Conservation (phyloP, 2,888 invertebrate genomes). For the Drosophila villosipedis region DNA sequence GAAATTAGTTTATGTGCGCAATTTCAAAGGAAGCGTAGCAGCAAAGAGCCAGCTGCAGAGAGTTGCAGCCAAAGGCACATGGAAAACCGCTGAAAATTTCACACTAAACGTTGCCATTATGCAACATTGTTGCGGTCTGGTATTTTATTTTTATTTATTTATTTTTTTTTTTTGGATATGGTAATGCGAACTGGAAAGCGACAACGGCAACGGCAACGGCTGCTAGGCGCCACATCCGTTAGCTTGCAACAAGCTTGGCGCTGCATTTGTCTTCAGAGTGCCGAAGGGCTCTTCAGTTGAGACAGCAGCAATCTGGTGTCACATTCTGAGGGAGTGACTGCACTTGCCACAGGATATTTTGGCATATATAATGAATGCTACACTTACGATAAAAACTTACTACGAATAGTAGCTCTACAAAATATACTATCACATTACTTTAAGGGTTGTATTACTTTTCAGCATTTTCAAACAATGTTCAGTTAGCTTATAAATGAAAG, state of each 20-base stretch:
- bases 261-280: constrained; percentile 22
- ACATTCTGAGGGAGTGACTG: constrained; percentile 3
- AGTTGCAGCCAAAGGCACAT: constrained; percentile 30
- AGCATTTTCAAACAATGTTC: not conserved
- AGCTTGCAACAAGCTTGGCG: constrained; percentile 12
- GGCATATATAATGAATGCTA: constrained; percentile 1
- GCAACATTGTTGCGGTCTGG: constrained; percentile 65
- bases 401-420: not conserved
- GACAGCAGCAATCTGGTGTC: constrained; percentile 17
- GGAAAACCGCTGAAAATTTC: constrained; percentile 62
- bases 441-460: not conserved
- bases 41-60: not conserved
- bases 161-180: not conserved
- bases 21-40: constrained; percentile 59
- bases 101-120: constrained; percentile 76
- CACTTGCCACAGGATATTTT: constrained; percentile 11
- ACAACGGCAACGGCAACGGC: constrained; percentile 21
- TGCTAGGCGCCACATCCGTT: constrained; percentile 23
- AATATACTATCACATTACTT: not conserved
- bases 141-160: not conserved
- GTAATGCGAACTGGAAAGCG: constrained; percentile 9
- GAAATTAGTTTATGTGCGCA: constrained; percentile 78
- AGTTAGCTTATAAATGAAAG: not conserved
- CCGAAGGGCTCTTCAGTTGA: not conserved
- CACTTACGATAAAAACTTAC: constrained; percentile 6